These are phyloP conservation scores for Eptatretus burgeri DNA, from an alignment of 2,113 vertebrate genomes.

Conservation along the genomic window DNA sequence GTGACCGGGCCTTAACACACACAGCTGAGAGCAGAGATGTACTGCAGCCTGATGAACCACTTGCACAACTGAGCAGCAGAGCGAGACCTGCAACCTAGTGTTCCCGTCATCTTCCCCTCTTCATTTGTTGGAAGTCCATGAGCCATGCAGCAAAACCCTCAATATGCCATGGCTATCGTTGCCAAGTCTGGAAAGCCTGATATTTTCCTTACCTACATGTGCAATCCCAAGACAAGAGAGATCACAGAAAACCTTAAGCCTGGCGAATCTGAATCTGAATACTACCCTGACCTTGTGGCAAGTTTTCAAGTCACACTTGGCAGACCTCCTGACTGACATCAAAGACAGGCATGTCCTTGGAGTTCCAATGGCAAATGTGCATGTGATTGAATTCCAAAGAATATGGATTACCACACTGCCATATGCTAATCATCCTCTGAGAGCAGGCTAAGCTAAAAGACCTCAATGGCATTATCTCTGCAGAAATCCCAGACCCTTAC, in stretches of 20 bases:
- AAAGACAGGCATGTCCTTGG: neutral
- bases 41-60: neutral
- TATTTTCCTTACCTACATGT: neutral
- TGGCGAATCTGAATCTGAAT: neutral
- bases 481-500: neutral
- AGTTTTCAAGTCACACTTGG: neutral
- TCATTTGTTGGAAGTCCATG: constrained; percentile 2
- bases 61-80: constrained; percentile 1
- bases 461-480: constrained; percentile 1
- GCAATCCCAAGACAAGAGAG: constrained; percentile 1
- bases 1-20: too few species aligned
- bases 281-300: neutral
- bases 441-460: neutral
- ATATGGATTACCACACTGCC: neutral
- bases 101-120: neutral
- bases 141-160: neutral
- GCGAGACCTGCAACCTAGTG: neutral
- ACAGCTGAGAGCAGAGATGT: neutral
- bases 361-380: neutral
- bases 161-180: neutral
- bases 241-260: neutral
- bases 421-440: neutral
- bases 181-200: constrained; percentile 1
- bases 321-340: neutral
- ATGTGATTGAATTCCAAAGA: neutral